Evolutionary conservation across 1,140 invertebrate genomes (phyloP).

Genomic region (Trinorchestia longiramus): DNA sequence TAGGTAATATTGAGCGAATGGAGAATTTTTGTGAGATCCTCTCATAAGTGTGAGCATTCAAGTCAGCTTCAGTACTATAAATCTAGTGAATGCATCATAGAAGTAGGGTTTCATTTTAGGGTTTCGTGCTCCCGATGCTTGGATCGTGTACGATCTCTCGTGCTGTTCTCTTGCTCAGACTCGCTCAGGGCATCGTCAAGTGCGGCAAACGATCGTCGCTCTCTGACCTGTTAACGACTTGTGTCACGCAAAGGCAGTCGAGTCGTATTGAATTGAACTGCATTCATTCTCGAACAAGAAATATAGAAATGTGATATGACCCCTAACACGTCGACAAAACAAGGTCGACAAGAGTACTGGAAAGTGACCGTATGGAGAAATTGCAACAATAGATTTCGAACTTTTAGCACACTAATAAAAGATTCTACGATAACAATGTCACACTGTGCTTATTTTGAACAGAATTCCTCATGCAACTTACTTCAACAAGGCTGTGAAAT

Average conservation of each 20-base stretch:
- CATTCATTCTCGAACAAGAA: not conserved
- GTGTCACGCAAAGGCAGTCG: not conserved
- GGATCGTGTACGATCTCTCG: slow-evolving; percentile 12
- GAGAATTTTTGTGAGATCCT: not conserved
- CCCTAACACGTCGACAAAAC: not conserved
- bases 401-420: not conserved
- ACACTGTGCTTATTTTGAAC: not conserved
- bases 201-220: slow-evolving; percentile 21
- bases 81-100: not conserved
- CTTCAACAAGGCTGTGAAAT: not conserved
- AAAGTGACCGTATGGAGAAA: not conserved
- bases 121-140: not conserved
- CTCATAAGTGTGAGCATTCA: not conserved
- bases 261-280: not conserved
- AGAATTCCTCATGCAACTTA: not conserved
- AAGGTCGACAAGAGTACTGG: not conserved
- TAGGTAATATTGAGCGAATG: not conserved
- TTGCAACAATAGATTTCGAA: not conserved
- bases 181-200: not conserved
- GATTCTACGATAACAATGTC: not conserved
- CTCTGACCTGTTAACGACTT: not conserved
- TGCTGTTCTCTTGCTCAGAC: not conserved
- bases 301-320: not conserved
- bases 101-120: not conserved
- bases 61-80: not conserved